Evolutionary conservation across 1,140 invertebrate species (phyloP).

Genomic region (Drosophila hydei): DNA sequence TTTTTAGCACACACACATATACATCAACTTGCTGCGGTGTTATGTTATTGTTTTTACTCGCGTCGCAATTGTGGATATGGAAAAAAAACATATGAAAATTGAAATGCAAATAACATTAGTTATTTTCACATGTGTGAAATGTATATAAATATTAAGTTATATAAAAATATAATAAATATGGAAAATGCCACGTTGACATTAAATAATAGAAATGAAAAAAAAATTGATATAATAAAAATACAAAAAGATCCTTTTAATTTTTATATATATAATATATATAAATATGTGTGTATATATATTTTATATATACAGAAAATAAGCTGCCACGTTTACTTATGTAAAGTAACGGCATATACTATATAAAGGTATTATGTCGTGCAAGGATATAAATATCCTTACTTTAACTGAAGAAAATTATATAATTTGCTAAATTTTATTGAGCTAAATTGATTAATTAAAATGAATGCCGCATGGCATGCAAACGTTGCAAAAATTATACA

Average conservation of each 20-base stretch:
- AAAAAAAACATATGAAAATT: not conserved
- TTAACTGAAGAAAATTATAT: constrained; percentile 15
- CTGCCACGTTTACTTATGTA: not conserved
- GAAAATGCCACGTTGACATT: constrained; percentile 25
- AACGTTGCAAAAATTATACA: constrained; percentile 18
- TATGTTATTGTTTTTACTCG: constrained; percentile 19
- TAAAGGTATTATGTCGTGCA: not conserved
- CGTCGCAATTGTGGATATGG: constrained; percentile 23
- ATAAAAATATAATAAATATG: constrained; percentile 10
- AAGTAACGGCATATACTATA: not conserved
- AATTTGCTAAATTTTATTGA: constrained; percentile 9
- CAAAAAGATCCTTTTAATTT: too few relatives aligned
- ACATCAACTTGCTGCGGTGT: not conserved
- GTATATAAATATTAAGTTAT: constrained; percentile 2
- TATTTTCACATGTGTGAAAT: constrained; percentile 1
- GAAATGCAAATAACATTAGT: constrained; percentile 1
- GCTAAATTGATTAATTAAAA: constrained; percentile 28
- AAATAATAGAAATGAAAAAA: not conserved
- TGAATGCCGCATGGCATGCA: constrained; percentile 15
- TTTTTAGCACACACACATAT: constrained; percentile 47
- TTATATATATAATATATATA: constrained; percentile 13
- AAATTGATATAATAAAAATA: not conserved
- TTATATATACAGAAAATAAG: not conserved
- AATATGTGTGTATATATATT: not conserved
- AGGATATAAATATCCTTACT: constrained; percentile 8